Conservation (phyloP, 2,797 vertebrate genomes). For the Sciurus carolinensis region DNA sequence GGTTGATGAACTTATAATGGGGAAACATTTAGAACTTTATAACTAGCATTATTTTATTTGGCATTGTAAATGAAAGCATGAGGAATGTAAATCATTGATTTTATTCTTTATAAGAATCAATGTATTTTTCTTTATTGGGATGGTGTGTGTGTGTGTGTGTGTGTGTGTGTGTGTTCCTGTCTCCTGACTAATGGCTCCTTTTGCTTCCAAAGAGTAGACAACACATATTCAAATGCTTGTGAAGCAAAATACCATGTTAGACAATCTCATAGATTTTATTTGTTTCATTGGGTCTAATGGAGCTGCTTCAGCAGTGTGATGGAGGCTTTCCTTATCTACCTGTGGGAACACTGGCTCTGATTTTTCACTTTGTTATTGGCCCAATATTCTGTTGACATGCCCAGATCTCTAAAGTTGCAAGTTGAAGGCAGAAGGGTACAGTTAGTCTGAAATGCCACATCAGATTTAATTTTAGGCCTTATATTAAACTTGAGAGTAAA, state of each 20-base stretch:
- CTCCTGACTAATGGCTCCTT: not conserved
- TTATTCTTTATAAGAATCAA: constrained; percentile 29
- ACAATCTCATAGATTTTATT: not conserved
- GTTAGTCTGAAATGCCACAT: not conserved
- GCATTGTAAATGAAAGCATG: constrained; percentile 13
- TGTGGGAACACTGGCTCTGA: not conserved
- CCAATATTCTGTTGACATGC: not conserved
- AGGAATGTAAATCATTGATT: not conserved
- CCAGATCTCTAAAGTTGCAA: not conserved
- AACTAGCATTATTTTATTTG: not conserved
- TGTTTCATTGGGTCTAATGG: not conserved
- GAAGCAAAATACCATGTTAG: not conserved
- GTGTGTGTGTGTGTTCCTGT: not conserved
- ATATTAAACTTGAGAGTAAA: constrained; percentile 20
- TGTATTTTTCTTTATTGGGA: not conserved
- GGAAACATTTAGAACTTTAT: not conserved
- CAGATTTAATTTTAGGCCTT: not conserved
- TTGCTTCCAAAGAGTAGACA: not conserved
- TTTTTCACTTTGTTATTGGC: not conserved
- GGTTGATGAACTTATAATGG: not conserved
- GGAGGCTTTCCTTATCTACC: not conserved
- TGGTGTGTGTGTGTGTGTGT: not conserved
- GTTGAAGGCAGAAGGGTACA: not conserved
- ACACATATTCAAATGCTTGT: not conserved
- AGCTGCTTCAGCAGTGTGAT: not conserved